phyloP scores from a whole-genome alignment of 2,113 vertebrate genomes.

The Gobiocypris rarus region DNA sequence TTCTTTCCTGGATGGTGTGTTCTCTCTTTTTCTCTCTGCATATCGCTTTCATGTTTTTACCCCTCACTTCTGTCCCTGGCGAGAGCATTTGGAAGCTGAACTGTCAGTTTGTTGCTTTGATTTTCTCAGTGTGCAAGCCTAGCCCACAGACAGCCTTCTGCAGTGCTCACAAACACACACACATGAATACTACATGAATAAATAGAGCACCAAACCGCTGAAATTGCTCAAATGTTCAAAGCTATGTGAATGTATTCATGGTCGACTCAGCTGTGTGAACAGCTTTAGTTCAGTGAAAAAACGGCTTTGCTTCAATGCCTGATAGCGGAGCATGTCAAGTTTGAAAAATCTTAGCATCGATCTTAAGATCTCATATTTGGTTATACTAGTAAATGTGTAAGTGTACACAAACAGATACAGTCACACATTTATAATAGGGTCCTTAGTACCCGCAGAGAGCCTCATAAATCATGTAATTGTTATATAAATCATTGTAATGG shows the following conservation, averaged over 20 bases:
- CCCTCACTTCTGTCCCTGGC: conserved; percentile 32
- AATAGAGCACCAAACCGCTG: background rate
- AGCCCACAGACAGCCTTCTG: conserved; percentile 25
- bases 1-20: conserved; percentile 9
- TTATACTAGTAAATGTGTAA: background rate
- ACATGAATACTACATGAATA: conserved; percentile 20
- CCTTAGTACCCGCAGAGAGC: background rate
- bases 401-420: background rate
- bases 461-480: background rate
- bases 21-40: background rate
- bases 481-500: background rate
- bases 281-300: conserved; percentile 23
- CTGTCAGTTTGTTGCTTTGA: conserved; percentile 38
- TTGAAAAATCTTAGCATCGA: background rate
- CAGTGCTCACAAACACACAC: background rate
- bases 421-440: background rate
- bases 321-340: background rate
- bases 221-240: conserved; percentile 17
- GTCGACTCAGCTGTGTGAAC: background rate
- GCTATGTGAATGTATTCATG: conserved; percentile 8
- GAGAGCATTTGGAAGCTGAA: conserved; percentile 30
- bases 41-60: conserved; percentile 30
- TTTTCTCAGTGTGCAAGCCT: conserved; percentile 22
- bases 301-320: background rate
- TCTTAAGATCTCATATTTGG: background rate